Base-by-base conservation (phyloP, 2,797 vertebrate species). In the Potorous gilbertii region DNA sequence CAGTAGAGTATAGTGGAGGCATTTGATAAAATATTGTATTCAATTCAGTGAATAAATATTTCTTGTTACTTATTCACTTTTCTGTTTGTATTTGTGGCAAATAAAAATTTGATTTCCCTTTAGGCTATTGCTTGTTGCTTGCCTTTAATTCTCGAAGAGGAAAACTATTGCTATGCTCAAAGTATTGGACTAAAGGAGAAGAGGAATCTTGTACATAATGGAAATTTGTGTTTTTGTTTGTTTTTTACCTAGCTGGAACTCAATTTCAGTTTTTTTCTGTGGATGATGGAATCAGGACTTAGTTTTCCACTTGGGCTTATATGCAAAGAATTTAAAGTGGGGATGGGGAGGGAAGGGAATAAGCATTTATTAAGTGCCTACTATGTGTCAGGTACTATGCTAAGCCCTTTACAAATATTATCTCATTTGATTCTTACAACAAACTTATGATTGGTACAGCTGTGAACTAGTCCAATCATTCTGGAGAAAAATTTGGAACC, bases 51-150 rank as follows among this genome's bases (percentile, higher is more conserved):
- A 95, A 90, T 74, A 28, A 92, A 95, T 40, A n/a, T 94, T 94
- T 31, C 34, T 93, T 40, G 16, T 40, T 40, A 21, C 16, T 5
- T 9, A 1, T 96, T 95, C 29, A 62, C 92, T 96, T 34, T 94
- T 96, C 52, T 92, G 3, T 95, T 93, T 94, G n/a, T 92, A 1
- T 11, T 96, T 55, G 95, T 52, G 74, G 13, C 90, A 62, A 95
- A 40, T 89, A 34, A 93, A 93, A 52, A 92, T 50, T 52, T 93
- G 94, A 46, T 95, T 97, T 96, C 50, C 94, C 91, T 96, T 52
- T 40, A 74, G n/a, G n/a, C 66, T 66, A n/a, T 66, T 66, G 16
- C 62, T 74, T 74, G 1, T 74, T 74, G 66, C n/a, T 66, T 40
- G n/a, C 18, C 66, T n/a, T 74, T 74, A 6, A 74, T 74, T 74